A percentile compares a stretch with the other conserved stretches of the same genome.
phyloP scores from a whole-genome alignment of 2,113 vertebrate species.

The Myotis davidii region DNA sequence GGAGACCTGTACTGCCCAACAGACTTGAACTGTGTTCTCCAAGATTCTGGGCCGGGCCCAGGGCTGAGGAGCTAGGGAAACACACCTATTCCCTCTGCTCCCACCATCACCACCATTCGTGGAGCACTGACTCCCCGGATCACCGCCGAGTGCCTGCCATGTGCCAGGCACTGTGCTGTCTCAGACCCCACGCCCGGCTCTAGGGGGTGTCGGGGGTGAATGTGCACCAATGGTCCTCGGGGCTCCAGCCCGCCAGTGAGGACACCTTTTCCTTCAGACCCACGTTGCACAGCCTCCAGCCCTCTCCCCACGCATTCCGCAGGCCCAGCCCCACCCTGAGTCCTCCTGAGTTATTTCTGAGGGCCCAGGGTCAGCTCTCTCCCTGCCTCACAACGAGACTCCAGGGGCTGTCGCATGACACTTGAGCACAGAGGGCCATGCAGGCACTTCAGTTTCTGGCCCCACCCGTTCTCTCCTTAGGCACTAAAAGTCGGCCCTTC shows the following conservation, averaged over 20 bases:
- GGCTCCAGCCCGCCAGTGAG: neutral
- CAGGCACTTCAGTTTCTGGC: neutral
- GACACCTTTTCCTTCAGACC: neutral
- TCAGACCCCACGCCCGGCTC: neutral
- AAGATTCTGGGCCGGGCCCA: fast-evolving
- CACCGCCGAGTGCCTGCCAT: fast-evolving
- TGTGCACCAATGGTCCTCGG: fast-evolving
- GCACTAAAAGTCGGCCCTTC: neutral
- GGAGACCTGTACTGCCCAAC: neutral
- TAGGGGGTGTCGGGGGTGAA: neutral
- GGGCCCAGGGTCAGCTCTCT: neutral
- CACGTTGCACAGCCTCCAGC: neutral
- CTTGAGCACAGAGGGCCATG: neutral
- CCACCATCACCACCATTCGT: neutral
- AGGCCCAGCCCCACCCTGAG: neutral
- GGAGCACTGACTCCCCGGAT: no score
- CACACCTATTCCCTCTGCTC: neutral
- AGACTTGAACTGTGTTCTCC: neutral
- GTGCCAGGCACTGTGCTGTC: neutral
- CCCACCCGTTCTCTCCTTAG: neutral
- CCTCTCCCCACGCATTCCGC: no score
- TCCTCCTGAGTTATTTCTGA: neutral
- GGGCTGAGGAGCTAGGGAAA: neutral
- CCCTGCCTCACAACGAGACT: no score
- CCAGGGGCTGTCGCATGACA: neutral